A percentile compares a stretch with the other conserved stretches of the same genome.
Conservation (phyloP, 2,797 vertebrate genomes). For the Chelonia mydas region DNA sequence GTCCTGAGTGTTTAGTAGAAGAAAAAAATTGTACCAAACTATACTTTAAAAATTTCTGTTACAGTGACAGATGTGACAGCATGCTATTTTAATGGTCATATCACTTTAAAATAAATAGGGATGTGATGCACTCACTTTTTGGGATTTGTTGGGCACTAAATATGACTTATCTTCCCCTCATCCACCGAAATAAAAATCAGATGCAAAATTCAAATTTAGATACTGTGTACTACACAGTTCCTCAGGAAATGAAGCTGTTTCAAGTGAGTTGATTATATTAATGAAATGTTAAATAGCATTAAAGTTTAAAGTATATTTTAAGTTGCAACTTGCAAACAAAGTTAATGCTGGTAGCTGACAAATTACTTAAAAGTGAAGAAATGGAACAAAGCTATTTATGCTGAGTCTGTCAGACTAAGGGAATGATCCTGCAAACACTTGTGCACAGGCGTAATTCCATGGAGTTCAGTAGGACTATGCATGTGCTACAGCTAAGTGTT, state of each 20-base stretch:
- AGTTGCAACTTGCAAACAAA: not conserved
- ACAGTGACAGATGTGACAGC: not conserved
- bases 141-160: not conserved
- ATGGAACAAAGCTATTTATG: not conserved
- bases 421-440: not conserved
- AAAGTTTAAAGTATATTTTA: not conserved
- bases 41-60: not conserved
- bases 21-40: not conserved
- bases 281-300: not conserved
- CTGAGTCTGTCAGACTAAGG: not conserved
- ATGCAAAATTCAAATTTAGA: not conserved
- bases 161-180: not conserved
- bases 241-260: not conserved
- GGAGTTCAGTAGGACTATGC: not conserved
- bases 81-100: not conserved
- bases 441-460: not conserved
- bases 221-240: not conserved
- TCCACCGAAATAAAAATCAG: not conserved
- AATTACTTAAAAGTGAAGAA: not conserved
- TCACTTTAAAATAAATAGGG: not conserved
- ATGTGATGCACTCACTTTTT: not conserved
- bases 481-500: not conserved
- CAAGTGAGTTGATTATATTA: not conserved
- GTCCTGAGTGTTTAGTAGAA: not conserved
- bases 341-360: not conserved